These are phyloP conservation scores for Pseudopodoces humilis DNA, from an alignment of 2,113 vertebrate species.

Conservation along the genomic window DNA sequence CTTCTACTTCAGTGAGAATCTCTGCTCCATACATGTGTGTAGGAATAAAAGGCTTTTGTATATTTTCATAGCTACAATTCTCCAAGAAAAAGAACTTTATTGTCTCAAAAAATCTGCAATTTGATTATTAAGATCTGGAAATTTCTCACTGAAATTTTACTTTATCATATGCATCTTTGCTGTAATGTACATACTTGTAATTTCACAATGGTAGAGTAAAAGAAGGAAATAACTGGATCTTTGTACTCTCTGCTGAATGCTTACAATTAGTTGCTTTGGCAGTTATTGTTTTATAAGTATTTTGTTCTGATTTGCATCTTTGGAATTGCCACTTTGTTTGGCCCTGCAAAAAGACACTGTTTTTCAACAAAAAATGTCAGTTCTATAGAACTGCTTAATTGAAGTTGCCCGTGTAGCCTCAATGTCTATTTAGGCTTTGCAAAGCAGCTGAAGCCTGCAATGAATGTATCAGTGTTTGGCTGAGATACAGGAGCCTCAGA, in stretches of 20 bases:
- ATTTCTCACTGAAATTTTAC: conserved; percentile 1
- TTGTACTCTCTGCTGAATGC: neutral
- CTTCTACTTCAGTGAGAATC: neutral
- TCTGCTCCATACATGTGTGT: conserved; percentile 11
- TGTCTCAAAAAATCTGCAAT: neutral
- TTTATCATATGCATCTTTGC: neutral
- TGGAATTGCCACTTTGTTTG: conserved; percentile 39
- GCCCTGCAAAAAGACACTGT: conserved; percentile 22
- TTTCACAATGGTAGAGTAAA: neutral
- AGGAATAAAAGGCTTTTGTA: conserved; percentile 44
- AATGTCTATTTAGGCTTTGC: conserved; percentile 50
- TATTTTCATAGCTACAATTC: conserved; percentile 5
- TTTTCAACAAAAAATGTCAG: conserved; percentile 52
- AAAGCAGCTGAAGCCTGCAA: conserved; percentile 54
- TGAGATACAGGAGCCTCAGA: conserved; percentile 30
- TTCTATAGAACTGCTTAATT: conserved; percentile 36
- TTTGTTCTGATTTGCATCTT: conserved; percentile 18
- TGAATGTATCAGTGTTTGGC: conserved; percentile 56
- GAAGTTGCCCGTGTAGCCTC: neutral
- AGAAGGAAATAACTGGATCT: neutral
- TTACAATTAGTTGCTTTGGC: neutral
- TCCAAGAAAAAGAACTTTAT: conserved; percentile 4
- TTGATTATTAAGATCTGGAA: neutral
- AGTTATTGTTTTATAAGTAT: conserved; percentile 30
- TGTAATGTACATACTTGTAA: neutral